These are phyloP conservation scores for Rhyacophila evoluta DNA, from an alignment of 2,888 invertebrate genomes.

Conservation along the genomic window DNA sequence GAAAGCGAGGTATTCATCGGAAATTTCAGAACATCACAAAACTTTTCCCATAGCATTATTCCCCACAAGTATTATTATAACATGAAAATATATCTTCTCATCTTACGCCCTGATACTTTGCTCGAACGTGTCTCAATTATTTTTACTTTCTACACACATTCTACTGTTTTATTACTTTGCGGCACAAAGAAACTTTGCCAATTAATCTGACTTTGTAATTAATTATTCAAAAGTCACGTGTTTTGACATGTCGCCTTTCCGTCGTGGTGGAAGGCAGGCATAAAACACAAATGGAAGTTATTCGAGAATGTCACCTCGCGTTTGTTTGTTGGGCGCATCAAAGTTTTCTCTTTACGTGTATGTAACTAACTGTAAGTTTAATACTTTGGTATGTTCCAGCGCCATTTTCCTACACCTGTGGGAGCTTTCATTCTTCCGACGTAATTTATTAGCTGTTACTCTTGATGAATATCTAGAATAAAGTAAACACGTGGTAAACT, in stretches of 20 bases:
- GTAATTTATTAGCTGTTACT: too few species aligned
- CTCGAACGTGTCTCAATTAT: not conserved
- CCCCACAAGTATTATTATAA: too few species aligned
- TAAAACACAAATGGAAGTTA: constrained; percentile 8
- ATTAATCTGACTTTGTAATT: constrained; percentile 18
- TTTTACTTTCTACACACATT: not conserved
- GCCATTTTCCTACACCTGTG: not conserved
- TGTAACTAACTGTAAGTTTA: too few species aligned
- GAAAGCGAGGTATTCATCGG: too few species aligned
- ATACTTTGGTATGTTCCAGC: too few species aligned
- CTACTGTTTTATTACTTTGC: not conserved
- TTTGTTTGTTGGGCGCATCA: not conserved
- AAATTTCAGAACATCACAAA: too few species aligned
- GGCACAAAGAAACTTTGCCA: not conserved
- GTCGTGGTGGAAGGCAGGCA: not conserved
- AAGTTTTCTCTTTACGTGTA: not conserved
- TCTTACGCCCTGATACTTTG: not conserved
- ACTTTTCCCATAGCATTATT: too few species aligned
- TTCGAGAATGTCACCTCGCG: constrained; percentile 11
- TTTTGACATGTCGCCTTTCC: constrained; percentile 8
- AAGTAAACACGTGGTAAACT: too few species aligned
- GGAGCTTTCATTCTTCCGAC: not conserved
- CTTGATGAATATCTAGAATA: too few species aligned
- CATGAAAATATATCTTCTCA: too few species aligned
- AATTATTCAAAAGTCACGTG: constrained; percentile 5